Evolutionary conservation across 1,140 invertebrate species (phyloP).

Genomic region (Brachionus calyciflorus): DNA sequence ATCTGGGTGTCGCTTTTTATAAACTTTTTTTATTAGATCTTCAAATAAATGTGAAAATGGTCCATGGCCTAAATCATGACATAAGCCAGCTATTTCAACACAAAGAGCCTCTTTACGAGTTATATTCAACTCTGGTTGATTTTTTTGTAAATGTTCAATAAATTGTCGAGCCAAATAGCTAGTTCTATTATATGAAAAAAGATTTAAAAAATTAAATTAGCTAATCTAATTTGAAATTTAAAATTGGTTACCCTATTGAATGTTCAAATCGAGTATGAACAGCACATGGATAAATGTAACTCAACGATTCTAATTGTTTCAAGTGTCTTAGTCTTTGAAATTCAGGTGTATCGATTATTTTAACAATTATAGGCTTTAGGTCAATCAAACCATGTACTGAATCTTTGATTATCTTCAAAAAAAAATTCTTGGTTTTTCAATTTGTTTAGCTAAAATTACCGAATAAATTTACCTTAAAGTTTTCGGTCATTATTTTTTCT

Average conservation of each 20-base stretch:
- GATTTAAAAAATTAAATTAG: slow-evolving; percentile 26
- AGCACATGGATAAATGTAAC: slow-evolving; percentile 66
- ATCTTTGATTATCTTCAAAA: slow-evolving; percentile 62
- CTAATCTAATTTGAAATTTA: neutral
- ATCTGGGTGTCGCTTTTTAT: slow-evolving; percentile 39
- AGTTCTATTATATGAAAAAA: slow-evolving; percentile 52
- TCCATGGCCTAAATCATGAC: slow-evolving; percentile 69
- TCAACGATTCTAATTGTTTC: slow-evolving; percentile 64
- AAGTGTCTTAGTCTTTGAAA: slow-evolving; percentile 67
- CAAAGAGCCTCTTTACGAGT: slow-evolving; percentile 61
- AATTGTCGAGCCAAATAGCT: slow-evolving; percentile 61
- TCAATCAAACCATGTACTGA: slow-evolving; percentile 64
- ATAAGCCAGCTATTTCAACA: slow-evolving; percentile 67
- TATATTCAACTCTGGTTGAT: slow-evolving; percentile 62
- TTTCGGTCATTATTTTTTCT: too few species aligned
- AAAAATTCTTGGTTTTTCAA: too few species aligned
- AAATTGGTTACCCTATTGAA: slow-evolving; percentile 63
- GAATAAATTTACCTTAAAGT: too few species aligned
- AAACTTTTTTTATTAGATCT: slow-evolving; percentile 36
- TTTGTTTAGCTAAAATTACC: too few species aligned
- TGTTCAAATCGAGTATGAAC: slow-evolving; percentile 68
- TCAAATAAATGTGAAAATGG: slow-evolving; percentile 70
- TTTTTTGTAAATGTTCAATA: slow-evolving; percentile 52
- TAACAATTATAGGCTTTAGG: slow-evolving; percentile 58
- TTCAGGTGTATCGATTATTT: slow-evolving; percentile 67